Evolutionary conservation across 2,113 vertebrate species (phyloP).

Genomic region (Conger conger): DNA sequence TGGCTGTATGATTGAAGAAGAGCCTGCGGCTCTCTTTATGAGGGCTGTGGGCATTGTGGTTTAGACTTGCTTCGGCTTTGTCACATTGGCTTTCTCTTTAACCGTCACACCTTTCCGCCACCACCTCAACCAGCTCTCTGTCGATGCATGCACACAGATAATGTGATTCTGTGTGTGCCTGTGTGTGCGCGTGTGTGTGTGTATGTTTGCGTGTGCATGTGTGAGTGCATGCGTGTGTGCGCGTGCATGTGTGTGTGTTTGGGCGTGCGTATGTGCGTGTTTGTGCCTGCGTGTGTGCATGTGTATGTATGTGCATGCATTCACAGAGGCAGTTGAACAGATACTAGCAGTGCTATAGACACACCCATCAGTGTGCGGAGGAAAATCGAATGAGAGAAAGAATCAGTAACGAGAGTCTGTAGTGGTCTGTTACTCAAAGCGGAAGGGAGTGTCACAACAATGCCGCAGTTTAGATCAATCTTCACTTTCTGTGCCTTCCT

Average conservation of each 20-base stretch:
- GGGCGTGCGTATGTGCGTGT: neutral
- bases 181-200: neutral
- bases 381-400: neutral
- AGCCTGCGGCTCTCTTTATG: neutral
- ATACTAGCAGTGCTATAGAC: neutral
- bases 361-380: slow-evolving; percentile 9
- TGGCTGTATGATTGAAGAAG: no score
- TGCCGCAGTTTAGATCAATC: neutral
- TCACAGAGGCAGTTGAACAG: neutral
- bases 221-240: neutral
- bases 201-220: slow-evolving; percentile 20
- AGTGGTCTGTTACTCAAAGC: slow-evolving; percentile 8
- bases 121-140: neutral
- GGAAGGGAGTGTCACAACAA: slow-evolving; percentile 17
- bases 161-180: slow-evolving; percentile 4
- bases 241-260: slow-evolving; percentile 14
- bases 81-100: neutral
- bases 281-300: neutral
- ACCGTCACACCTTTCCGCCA: neutral
- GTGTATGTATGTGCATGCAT: neutral
- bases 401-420: neutral
- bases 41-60: neutral
- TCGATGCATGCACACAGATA: neutral
- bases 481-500: neutral
- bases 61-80: neutral